A percentile compares a stretch with the other conserved stretches of the same genome.
Conservation (phyloP, 23 tunicate genomes). For the Ascidia mentula region DNA sequence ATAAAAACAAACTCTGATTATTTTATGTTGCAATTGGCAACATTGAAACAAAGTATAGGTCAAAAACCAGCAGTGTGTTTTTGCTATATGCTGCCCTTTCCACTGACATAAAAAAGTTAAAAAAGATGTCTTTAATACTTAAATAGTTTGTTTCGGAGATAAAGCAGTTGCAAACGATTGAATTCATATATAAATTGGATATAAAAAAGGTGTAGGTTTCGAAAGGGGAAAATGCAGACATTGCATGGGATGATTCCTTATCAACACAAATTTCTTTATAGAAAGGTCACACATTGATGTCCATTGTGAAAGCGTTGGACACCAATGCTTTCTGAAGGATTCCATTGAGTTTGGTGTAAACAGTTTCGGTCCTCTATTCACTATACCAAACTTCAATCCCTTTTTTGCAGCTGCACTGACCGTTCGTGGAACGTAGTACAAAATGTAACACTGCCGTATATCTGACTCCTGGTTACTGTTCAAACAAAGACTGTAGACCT, state of each 20-base stretch:
- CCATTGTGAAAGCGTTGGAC: no score
- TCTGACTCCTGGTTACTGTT: no score
- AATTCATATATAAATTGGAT: neutral
- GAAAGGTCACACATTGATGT: neutral
- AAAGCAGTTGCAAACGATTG: slow-evolving; percentile 7
- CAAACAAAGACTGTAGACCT: no score
- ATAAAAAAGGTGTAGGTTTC: slow-evolving; percentile 24
- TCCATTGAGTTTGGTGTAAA: no score
- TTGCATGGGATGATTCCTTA: neutral
- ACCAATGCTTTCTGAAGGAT: no score
- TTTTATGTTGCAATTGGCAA: slow-evolving; percentile 9
- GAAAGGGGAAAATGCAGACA: slow-evolving; percentile 5
- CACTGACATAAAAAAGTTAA: neutral
- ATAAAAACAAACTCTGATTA: slow-evolving; percentile 1
- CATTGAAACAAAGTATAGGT: slow-evolving; percentile 4
- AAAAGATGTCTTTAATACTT: neutral
- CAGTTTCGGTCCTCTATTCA: no score
- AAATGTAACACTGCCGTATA: no score
- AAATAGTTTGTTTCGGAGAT: neutral
- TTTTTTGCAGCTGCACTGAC: slow-evolving; percentile 4
- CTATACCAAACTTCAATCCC: no score
- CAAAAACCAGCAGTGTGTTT: neutral
- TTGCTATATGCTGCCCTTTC: neutral
- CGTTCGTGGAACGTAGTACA: no score
- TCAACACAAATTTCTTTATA: neutral